Evolutionary conservation across 53 echinoderm and acorn worm genomes (phyloP).

Genomic region (Antedon mediterranea): DNA sequence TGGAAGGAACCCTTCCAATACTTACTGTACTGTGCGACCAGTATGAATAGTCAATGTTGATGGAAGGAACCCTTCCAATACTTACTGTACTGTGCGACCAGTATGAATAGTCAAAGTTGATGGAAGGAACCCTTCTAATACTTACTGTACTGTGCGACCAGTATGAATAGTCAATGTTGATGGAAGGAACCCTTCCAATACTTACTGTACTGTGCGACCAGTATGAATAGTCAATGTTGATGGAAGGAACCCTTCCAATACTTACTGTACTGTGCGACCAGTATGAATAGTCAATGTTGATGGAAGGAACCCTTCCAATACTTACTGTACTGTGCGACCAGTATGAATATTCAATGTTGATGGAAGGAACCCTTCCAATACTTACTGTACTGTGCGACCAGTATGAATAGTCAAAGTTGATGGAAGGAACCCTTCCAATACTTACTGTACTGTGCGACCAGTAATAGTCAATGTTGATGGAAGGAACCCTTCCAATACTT

Average conservation of each 20-base stretch:
- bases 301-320: neutral
- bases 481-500: too few relatives aligned
- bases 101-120: neutral
- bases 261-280: slow-evolving; percentile 48
- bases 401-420: too few relatives aligned
- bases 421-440: too few relatives aligned
- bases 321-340: slow-evolving; percentile 96
- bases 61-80: too few relatives aligned
- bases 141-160: slow-evolving; percentile 96
- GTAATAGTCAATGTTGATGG: neutral
- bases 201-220: too few relatives aligned
- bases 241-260: too few relatives aligned
- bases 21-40: slow-evolving; percentile 96
- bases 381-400: too few relatives aligned
- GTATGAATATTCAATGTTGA: slow-evolving; percentile 92
- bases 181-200: too few relatives aligned
- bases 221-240: neutral
- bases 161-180: slow-evolving; percentile 92
- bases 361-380: too few relatives aligned
- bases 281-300: neutral
- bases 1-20: neutral
- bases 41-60: slow-evolving; percentile 92
- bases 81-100: slow-evolving; percentile 48
- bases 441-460: too few relatives aligned
- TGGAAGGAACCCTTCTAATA: neutral